Conservation (phyloP, 2,113 vertebrate species). For the Isurus oxyrinchus region DNA sequence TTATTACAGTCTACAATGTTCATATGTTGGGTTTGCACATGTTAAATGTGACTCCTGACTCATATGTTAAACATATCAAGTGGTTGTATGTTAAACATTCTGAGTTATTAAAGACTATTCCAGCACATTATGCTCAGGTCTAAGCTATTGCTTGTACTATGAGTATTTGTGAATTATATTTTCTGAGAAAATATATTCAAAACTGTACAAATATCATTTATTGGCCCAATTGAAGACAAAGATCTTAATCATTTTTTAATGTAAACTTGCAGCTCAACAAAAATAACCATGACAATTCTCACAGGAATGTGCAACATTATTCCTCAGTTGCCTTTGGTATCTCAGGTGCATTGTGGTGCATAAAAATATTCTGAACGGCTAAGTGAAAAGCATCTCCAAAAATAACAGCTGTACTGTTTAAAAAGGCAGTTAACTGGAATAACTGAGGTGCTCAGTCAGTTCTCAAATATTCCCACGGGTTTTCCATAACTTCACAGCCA, state of each 20-base stretch:
- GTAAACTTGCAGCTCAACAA: neutral
- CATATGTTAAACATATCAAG: neutral
- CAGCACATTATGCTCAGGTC: neutral
- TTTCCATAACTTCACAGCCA: neutral
- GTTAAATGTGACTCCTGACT: neutral
- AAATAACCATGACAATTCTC: slow-evolving; percentile 18
- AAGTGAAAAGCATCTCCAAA: neutral
- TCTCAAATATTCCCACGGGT: neutral
- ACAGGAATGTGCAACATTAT: neutral
- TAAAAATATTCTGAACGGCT: neutral
- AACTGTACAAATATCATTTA: neutral
- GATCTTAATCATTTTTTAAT: neutral
- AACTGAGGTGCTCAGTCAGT: neutral
- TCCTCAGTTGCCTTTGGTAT: neutral
- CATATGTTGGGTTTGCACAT: neutral
- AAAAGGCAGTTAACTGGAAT: neutral
- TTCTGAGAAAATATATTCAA: neutral
- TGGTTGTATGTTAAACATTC: neutral
- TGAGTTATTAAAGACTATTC: neutral
- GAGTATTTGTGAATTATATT: neutral
- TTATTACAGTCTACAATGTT: neutral
- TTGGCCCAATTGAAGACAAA: neutral
- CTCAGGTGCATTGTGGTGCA: neutral
- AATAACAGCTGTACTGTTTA: neutral
- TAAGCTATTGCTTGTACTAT: neutral